Evolutionary conservation across 2,113 vertebrate genomes (phyloP), one percentile per base, ranked within the genome.

Genomic region (Patagioenas fasciata): DNA sequence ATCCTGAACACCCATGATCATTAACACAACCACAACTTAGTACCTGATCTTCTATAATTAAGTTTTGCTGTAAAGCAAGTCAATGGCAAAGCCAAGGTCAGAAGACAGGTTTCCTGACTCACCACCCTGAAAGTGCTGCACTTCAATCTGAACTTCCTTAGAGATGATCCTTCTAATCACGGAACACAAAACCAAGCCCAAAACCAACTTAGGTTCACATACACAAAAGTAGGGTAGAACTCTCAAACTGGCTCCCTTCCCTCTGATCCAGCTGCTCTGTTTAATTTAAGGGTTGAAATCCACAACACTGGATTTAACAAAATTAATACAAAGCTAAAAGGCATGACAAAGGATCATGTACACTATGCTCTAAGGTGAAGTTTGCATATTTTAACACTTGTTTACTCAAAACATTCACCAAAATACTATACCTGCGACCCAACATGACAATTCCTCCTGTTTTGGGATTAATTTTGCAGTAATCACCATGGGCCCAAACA

Each of bases 401-500:
- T 48, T 70, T 65, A 29, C 28, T 15, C 21, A 23, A 4, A 85
- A 31, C 12, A 25, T 21, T 14, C 44, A 72, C 8, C 16, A 65
- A 40, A 65, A 13, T 23, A 38, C 61, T 1, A 74, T 82, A 99
- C 99, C 99, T 99, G 95, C 99, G 98, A 57, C 99, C 99, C 83
- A 99, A 98, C 99, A 99, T 99, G 89, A 99, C 89, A 10, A 99
- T 97, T 48, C 99, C 99, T 71, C 99, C 98, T 0, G 99, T 99
- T 92, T 99, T 98, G 38, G 99, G 99, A 96, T 99, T 99, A 93
- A 99, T 99, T 93, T 98, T 99, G 96, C 99, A 99, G 97, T 99
- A 99, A 97, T 99, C 99, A 2, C 99, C 99, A 0, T 99, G 99
- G 4, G 98, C 98, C 99, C 99, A 99, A 53, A 99, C 96, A 48